Conservation (phyloP, 2,888 invertebrate species). For the Smittia sp. region DNA sequence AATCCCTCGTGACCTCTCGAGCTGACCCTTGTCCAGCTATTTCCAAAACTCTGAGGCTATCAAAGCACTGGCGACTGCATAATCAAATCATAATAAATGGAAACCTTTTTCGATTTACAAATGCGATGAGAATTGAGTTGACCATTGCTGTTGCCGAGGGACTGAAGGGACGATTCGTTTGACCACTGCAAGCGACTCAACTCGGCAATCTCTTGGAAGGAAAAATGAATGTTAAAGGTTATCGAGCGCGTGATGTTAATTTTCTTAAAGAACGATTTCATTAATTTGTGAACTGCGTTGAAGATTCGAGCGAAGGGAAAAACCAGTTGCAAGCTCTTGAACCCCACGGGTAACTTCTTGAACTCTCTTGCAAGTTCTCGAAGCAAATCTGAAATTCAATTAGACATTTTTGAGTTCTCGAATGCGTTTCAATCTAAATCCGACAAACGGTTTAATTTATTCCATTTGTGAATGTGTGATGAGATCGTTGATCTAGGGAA, state of each 20-base stretch:
- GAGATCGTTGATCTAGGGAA: background rate
- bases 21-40: conserved; percentile 33
- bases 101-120: conserved; percentile 11
- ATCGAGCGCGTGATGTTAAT: conserved; percentile 36
- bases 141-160: background rate
- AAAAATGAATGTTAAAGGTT: conserved; percentile 35
- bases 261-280: conserved; percentile 36
- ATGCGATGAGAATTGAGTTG: conserved; percentile 20
- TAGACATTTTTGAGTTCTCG: background rate
- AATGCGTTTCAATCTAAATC: background rate
- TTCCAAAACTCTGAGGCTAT: conserved; percentile 39
- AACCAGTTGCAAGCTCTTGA: conserved; percentile 7
- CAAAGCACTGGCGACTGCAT: conserved; percentile 30
- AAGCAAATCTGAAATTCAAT: background rate
- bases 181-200: background rate
- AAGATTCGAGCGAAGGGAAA: background rate
- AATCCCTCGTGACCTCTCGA: conserved; percentile 29
- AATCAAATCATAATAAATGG: conserved; percentile 38
- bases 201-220: background rate
- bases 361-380: conserved; percentile 19
- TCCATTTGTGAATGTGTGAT: no score
- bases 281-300: conserved; percentile 38
- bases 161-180: conserved; percentile 10
- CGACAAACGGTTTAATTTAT: background rate
- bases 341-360: conserved; percentile 19